A percentile compares a stretch with the other conserved stretches of the same genome.
phyloP scores from a whole-genome alignment of 2,888 invertebrate genomes.

The Cyrtodaria siliqua region DNA sequence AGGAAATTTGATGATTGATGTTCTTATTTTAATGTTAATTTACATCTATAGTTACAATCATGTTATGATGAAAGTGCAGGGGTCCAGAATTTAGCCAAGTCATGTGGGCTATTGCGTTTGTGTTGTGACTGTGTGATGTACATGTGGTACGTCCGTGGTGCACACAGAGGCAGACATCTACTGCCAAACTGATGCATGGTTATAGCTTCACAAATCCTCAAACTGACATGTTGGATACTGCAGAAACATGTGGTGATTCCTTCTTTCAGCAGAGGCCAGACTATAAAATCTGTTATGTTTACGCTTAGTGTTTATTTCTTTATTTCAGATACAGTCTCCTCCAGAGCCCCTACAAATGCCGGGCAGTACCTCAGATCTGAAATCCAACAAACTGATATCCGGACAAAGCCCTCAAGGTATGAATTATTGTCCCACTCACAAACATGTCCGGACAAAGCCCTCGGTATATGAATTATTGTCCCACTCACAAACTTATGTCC shows the following conservation, averaged over 20 bases:
- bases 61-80: slow-evolving; percentile 55
- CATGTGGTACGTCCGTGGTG: slow-evolving; percentile 41
- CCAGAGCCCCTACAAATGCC: slow-evolving; percentile 81
- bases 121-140: slow-evolving; percentile 21
- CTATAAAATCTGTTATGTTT: no score
- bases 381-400: slow-evolving; percentile 79
- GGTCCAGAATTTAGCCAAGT: slow-evolving; percentile 59
- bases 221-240: no score
- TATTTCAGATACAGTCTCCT: slow-evolving; percentile 67
- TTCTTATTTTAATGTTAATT: no score
- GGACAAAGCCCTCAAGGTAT: slow-evolving; percentile 51
- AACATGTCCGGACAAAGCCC: no score
- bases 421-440: no score
- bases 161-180: slow-evolving; percentile 22
- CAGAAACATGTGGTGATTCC: no score
- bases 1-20: no score
- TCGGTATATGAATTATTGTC: no score
- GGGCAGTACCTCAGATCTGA: slow-evolving; percentile 75
- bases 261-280: no score
- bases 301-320: no score
- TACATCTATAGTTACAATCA: not conserved
- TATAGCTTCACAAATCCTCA: not conserved
- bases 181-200: slow-evolving; percentile 49
- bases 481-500: no score
- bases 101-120: slow-evolving; percentile 56